phyloP scores from a whole-genome alignment of 1,140 invertebrate species.

The Stegodyphus mimosarum region DNA sequence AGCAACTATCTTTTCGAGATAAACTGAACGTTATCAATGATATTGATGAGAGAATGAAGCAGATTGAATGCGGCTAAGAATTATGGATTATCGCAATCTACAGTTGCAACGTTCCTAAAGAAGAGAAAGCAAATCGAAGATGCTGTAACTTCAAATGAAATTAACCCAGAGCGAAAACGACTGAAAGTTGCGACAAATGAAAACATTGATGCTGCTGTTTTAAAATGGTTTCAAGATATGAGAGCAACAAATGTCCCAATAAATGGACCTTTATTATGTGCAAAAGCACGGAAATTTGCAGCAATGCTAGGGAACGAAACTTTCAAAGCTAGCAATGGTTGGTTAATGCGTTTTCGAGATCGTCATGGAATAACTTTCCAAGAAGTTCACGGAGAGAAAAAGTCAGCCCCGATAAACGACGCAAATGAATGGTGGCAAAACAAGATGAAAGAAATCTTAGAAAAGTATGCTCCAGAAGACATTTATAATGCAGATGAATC shows the following conservation, averaged over 20 bases:
- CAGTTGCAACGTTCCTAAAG: conserved; percentile 1
- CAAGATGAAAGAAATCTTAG: no score
- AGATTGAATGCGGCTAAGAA: background rate
- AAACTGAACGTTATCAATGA: conserved; percentile 13
- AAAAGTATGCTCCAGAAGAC: no score
- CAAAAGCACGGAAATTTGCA: conserved; percentile 15
- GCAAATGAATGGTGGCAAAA: no score
- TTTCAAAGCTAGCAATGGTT: conserved; percentile 16
- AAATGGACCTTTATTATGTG: conserved; percentile 5
- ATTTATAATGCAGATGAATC: no score
- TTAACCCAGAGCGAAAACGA: conserved; percentile 10
- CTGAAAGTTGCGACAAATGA: conserved; percentile 10
- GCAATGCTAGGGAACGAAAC: conserved; percentile 15
- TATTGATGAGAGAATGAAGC: background rate
- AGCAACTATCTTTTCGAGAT: conserved; percentile 4
- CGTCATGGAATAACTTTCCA: conserved; percentile 18
- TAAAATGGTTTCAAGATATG: conserved; percentile 15
- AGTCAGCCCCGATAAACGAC: background rate
- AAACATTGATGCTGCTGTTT: conserved; percentile 15
- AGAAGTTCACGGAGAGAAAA: conserved; percentile 18
- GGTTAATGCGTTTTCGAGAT: conserved; percentile 15
- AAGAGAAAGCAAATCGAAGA: background rate
- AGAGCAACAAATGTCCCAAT: conserved; percentile 13
- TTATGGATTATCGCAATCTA: background rate
- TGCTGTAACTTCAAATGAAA: conserved; percentile 16